phyloP scores from a whole-genome alignment of 2,888 invertebrate species.

The Zygothrica quintamaculata region DNA sequence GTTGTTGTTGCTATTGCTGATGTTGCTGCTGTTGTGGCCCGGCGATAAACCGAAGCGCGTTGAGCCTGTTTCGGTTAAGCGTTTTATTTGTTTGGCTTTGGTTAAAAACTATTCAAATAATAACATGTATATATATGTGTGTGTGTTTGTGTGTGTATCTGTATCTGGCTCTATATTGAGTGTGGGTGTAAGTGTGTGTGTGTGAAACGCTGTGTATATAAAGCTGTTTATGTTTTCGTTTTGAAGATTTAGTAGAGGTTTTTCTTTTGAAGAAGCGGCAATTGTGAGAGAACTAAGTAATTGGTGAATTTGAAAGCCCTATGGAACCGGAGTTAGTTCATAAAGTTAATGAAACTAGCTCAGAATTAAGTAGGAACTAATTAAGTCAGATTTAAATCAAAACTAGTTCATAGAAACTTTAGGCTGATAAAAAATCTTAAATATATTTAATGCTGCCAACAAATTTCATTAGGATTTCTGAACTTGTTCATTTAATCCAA shows the following conservation, averaged over 20 bases:
- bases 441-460: background rate
- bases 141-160: slow-evolving; percentile 24
- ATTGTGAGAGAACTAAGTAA: slow-evolving; percentile 12
- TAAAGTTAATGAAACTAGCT: slow-evolving; percentile 2
- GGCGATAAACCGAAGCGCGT: slow-evolving; percentile 83
- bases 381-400: too few species aligned
- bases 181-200: slow-evolving; percentile 25
- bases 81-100: slow-evolving; percentile 65
- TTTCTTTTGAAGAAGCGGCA: slow-evolving; percentile 31
- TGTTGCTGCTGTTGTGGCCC: slow-evolving; percentile 53
- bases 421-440: too few species aligned
- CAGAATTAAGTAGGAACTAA: background rate
- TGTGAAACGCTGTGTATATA: slow-evolving; percentile 40
- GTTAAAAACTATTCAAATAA: slow-evolving; percentile 64
- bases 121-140: slow-evolving; percentile 44
- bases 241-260: slow-evolving; percentile 57
- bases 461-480: background rate
- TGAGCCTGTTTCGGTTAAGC: slow-evolving; percentile 84
- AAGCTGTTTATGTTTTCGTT: slow-evolving; percentile 60
- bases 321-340: background rate
- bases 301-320: slow-evolving; percentile 2
- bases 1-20: slow-evolving; percentile 37
- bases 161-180: too few species aligned
- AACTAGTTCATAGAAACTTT: slow-evolving; percentile 15
- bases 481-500: slow-evolving; percentile 1